phyloP scores from a whole-genome alignment of 2,113 vertebrate species.

The Oxyruncus cristatus region DNA sequence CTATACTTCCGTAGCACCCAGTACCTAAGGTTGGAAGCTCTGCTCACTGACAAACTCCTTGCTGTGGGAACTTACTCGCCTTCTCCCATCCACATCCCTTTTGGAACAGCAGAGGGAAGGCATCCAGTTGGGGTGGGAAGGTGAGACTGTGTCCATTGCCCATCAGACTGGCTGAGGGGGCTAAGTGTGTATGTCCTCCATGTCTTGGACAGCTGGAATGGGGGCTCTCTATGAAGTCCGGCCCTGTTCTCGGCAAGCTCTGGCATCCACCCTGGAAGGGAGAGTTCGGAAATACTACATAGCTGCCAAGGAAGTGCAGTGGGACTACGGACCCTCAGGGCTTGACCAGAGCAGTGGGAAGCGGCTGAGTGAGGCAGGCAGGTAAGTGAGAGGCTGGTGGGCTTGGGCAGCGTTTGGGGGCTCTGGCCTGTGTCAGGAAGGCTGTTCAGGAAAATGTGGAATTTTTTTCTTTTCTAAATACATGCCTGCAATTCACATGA shows the following conservation, averaged over 20 bases:
- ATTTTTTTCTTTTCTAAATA: background rate
- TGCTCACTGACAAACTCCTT: background rate
- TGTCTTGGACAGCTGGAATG: constrained; percentile 73
- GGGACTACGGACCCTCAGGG: constrained; percentile 71
- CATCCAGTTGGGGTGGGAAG: background rate
- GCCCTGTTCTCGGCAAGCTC: constrained; percentile 48
- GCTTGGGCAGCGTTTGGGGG: background rate
- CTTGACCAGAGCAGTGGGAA: constrained; percentile 55
- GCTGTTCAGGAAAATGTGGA: background rate
- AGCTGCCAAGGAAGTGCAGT: constrained; percentile 71
- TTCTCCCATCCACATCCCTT: background rate
- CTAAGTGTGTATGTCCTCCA: background rate
- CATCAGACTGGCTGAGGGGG: background rate
- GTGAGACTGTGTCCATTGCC: background rate
- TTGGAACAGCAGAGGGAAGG: background rate
- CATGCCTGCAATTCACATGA: rapidly evolving
- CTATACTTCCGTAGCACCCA: background rate
- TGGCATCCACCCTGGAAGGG: background rate
- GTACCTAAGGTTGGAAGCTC: background rate
- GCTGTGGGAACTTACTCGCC: background rate
- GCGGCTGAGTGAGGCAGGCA: constrained; percentile 59
- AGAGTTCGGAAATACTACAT: constrained; percentile 74
- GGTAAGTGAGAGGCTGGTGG: constrained; percentile 47
- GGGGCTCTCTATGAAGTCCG: constrained; percentile 73
- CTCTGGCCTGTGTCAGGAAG: background rate